Evolutionary conservation across 1,140 invertebrate genomes (phyloP).

Genomic region (Anadara kagoshimensis): DNA sequence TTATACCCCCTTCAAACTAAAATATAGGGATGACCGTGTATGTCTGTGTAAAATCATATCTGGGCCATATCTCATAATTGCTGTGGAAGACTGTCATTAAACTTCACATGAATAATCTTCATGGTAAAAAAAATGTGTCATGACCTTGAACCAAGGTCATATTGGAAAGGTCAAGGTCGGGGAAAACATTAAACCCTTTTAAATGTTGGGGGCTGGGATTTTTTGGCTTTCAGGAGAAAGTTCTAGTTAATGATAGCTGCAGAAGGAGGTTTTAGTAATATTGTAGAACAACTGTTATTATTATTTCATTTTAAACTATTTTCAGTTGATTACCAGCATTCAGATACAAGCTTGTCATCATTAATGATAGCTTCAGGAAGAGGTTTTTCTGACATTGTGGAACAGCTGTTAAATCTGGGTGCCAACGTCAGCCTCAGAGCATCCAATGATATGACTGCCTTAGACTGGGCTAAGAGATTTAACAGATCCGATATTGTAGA

Average conservation of each 20-base stretch:
- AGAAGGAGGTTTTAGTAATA: constrained; percentile 79
- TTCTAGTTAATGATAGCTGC: no score
- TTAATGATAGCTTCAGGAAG: constrained; percentile 85
- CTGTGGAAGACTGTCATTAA: no score
- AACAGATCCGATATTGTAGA: constrained; percentile 78
- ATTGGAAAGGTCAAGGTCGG: no score
- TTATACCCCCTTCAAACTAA: no score
- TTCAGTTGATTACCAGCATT: constrained; percentile 78
- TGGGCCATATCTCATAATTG: no score
- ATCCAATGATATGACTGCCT: constrained; percentile 83
- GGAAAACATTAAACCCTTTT: no score
- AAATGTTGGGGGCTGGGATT: no score
- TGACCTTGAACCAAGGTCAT: no score
- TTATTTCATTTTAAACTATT: background rate
- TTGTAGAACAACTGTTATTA: constrained; percentile 79
- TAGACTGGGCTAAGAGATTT: constrained; percentile 82
- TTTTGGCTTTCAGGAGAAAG: no score
- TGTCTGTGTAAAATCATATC: no score
- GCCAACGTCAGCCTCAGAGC: constrained; percentile 81
- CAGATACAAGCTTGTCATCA: constrained; percentile 81
- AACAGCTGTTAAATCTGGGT: constrained; percentile 82
- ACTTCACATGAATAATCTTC: no score
- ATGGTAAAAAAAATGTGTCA: no score
- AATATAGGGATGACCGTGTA: background rate
- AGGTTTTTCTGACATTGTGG: constrained; percentile 80